phyloP scores from a whole-genome alignment of 2,797 vertebrate genomes.

The Epinephelus awoara region DNA sequence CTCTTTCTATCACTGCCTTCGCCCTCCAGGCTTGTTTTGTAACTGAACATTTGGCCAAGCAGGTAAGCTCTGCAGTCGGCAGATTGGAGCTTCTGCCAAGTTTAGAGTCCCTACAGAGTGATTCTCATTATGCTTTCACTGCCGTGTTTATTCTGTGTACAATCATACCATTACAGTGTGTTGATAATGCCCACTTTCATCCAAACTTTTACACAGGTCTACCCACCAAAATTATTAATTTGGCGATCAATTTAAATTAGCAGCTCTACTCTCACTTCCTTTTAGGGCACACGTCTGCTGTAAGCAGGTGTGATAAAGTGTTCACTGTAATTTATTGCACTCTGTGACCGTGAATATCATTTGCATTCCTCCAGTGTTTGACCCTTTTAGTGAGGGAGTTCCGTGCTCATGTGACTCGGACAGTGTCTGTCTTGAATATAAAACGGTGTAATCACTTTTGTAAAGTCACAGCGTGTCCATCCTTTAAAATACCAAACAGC shows the following conservation, averaged over 20 bases:
- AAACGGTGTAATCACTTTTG: conserved; percentile 37
- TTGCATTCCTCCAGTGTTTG: conserved; percentile 39
- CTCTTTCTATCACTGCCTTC: background rate
- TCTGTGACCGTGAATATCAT: background rate
- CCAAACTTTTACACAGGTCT: conserved; percentile 13
- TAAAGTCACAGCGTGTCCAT: background rate
- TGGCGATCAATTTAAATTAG: background rate
- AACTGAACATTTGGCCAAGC: conserved; percentile 17
- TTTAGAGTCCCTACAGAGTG: conserved; percentile 23
- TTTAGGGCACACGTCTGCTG: background rate
- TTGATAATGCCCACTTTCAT: background rate
- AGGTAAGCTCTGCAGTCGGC: conserved; percentile 7
- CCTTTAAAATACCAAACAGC: conserved; percentile 6
- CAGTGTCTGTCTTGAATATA: conserved; percentile 32
- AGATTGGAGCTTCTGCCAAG: conserved; percentile 19
- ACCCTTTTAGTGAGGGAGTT: background rate
- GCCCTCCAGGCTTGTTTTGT: background rate
- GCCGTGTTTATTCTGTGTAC: conserved; percentile 6
- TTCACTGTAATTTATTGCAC: background rate
- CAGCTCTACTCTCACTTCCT: background rate
- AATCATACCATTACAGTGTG: conserved; percentile 20
- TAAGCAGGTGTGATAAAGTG: background rate
- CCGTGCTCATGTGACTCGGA: background rate
- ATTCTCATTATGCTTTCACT: conserved; percentile 37
- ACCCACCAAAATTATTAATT: conserved; percentile 7